Evolutionary conservation across 2,797 vertebrate genomes (phyloP).

Genomic region (Cyclura pinguis): DNA sequence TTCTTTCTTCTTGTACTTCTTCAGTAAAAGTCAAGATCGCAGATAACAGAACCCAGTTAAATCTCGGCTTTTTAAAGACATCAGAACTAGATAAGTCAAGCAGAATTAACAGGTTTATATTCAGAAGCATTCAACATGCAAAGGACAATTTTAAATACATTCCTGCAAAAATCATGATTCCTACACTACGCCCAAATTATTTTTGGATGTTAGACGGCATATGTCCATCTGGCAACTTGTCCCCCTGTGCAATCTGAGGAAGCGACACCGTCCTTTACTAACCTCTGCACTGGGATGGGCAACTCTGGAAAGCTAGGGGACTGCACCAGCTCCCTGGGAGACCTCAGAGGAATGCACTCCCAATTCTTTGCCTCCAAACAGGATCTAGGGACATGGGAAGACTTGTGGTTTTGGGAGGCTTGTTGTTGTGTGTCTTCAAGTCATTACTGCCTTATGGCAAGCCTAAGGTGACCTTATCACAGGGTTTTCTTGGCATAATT

Average conservation of each 20-base stretch:
- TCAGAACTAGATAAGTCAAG: constrained; percentile 71
- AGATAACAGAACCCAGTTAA: constrained; percentile 56
- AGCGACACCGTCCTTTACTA: neutral
- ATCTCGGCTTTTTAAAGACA: constrained; percentile 68
- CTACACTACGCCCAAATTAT: neutral
- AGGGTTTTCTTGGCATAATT: too few species aligned
- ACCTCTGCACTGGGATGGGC: too few species aligned
- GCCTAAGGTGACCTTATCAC: too few species aligned
- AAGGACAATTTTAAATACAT: constrained; percentile 50
- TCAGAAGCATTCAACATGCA: constrained; percentile 71
- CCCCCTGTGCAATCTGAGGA: neutral
- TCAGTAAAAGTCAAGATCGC: constrained; percentile 69
- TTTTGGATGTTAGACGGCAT: constrained; percentile 47
- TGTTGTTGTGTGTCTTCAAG: too few species aligned
- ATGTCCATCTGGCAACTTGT: neutral
- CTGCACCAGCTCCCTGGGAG: too few species aligned
- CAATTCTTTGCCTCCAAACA: too few species aligned
- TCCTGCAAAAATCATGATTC: constrained; percentile 34
- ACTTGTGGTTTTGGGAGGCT: too few species aligned
- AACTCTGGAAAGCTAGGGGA: too few species aligned
- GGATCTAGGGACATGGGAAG: too few species aligned
- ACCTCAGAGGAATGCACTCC: too few species aligned
- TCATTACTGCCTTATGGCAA: too few species aligned
- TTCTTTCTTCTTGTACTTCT: constrained; percentile 26
- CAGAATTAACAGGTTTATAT: constrained; percentile 42